Base-by-base conservation (phyloP, 2,797 vertebrate genomes). In the Pangasius krempfi region DNA sequence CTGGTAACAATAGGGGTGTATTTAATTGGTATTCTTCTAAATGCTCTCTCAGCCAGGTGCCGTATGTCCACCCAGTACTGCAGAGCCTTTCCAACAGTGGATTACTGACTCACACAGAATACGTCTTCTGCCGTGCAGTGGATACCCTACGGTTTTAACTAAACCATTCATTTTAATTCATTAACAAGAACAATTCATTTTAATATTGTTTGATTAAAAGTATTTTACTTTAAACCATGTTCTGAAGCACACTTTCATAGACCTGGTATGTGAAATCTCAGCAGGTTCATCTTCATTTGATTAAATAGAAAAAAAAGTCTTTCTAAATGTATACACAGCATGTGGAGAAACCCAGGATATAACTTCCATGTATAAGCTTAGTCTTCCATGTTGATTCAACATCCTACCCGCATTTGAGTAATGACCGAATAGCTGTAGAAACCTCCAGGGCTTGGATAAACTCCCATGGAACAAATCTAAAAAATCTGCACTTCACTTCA, bases 401-500 rank as follows among this genome's bases (percentile, higher is more conserved):
- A 60, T 81, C 79, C 56, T 40, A 22, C 56, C 33, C 3, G 33
- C 56, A 60, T 60, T 40, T 60, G 79, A 81, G 54, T 81, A 86
- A 75, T 87, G 89, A 91, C 91, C 85, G 91, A 92, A 92, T 76
- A 88, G 60, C 89, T 86, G 88, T 9, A 62, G 84, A 90, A 89
- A 90, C 84, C 68, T 86, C 83, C 60, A n/a, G 87, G 56, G 88
- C 78, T 62, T 40, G 25, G 58, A 86, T 64, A 83, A 86, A 37
- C 88, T 90, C 91, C 87, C 90, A 87, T 80, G 27, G 91, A 94
- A 92, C 87, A 93, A 93, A 93, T 89, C 27, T 37, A 91, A 92
- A 92, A 87, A 93, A 93, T 92, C 86, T 92, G 92, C 91, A 89
- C 93, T 94, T 93, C 89, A 92, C 92, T 94, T 94, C 88, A 94